A percentile compares a stretch with the other conserved stretches of the same genome.
Evolutionary conservation across 1,140 invertebrate species (phyloP).

Genomic region (Megathymus violae): DNA sequence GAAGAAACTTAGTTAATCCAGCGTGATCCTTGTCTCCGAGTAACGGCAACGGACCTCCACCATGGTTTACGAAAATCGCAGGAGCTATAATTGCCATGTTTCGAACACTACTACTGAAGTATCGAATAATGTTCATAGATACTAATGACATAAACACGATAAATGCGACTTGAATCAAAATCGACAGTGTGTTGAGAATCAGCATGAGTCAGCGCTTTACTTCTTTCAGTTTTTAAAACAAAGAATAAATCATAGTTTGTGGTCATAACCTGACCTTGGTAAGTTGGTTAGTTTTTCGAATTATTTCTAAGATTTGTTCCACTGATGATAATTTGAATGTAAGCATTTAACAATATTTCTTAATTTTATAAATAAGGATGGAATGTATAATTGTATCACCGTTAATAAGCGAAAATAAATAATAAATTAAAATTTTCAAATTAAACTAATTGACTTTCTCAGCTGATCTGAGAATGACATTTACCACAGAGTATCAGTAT

Average conservation of each 20-base stretch:
- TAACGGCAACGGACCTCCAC: slow-evolving; percentile 72
- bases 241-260: slow-evolving; percentile 9
- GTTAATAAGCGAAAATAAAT: too few species aligned
- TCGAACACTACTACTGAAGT: slow-evolving; percentile 56
- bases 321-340: not conserved
- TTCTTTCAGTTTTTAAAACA: not conserved
- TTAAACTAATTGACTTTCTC: too few species aligned
- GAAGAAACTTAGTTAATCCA: slow-evolving; percentile 63
- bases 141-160: slow-evolving; percentile 74
- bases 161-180: slow-evolving; percentile 66
- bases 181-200: slow-evolving; percentile 67
- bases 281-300: too few species aligned
- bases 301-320: not conserved
- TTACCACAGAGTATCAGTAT: too few species aligned
- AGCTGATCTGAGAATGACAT: too few species aligned
- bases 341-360: too few species aligned
- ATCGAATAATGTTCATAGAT: slow-evolving; percentile 74
- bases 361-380: too few species aligned
- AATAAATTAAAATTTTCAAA: too few species aligned
- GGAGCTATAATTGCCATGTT: slow-evolving; percentile 69
- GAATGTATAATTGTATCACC: too few species aligned
- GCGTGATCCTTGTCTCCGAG: slow-evolving; percentile 67
- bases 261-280: slow-evolving; percentile 6
- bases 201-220: slow-evolving; percentile 57
- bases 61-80: slow-evolving; percentile 75